Conservation (phyloP, 2,797 vertebrate species). For the Gadopsis bispinosus region DNA sequence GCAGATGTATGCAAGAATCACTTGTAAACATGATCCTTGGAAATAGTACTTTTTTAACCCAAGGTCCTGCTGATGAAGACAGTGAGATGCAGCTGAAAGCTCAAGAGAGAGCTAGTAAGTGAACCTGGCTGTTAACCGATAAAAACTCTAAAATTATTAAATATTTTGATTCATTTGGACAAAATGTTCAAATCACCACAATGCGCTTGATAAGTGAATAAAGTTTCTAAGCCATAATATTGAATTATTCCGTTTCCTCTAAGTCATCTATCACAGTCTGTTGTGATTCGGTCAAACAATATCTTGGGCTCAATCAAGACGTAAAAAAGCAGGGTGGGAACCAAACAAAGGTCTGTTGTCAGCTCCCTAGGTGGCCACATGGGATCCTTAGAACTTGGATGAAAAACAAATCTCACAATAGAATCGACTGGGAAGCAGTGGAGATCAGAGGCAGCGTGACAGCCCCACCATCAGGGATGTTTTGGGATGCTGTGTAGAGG, state of each 20-base stretch:
- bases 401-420: slow-evolving; percentile 79
- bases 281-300: background rate
- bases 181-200: background rate
- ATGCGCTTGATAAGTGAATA: background rate
- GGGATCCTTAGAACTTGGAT: slow-evolving; percentile 53
- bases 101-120: too few species aligned
- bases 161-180: too few species aligned
- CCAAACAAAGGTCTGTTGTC: slow-evolving; percentile 45
- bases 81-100: background rate
- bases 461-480: slow-evolving; percentile 56
- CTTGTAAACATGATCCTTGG: background rate
- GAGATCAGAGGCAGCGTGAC: slow-evolving; percentile 63
- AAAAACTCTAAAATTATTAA: too few species aligned
- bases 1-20: background rate
- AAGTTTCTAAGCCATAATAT: background rate
- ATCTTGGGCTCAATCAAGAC: background rate
- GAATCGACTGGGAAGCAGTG: slow-evolving; percentile 53
- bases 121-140: too few species aligned
- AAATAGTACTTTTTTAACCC: background rate
- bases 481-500: slow-evolving; percentile 37
- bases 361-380: slow-evolving; percentile 54
- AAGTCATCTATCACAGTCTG: background rate
- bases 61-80: background rate
- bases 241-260: background rate
- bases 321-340: slow-evolving; percentile 22